Percentiles rank a stretch among this genome's conserved stretches.
Conservation (phyloP, 2,797 vertebrate species). For the Melanotaenia trifasciata region DNA sequence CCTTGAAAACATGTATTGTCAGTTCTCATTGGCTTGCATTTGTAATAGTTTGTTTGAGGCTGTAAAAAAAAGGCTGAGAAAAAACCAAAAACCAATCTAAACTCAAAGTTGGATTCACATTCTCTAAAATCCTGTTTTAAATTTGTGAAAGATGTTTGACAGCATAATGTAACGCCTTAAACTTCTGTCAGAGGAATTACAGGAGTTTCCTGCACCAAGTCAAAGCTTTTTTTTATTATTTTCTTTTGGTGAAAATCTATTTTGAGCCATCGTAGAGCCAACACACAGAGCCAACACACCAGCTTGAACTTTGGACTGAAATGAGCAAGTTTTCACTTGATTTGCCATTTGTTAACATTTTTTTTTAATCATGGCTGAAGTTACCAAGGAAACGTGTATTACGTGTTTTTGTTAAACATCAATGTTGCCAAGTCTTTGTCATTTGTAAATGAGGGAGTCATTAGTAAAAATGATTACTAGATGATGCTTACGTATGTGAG, state of each 20-base stretch:
- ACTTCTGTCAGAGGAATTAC: background rate
- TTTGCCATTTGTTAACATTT: constrained; percentile 31
- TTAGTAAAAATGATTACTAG: constrained; percentile 27
- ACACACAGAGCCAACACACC: constrained; percentile 30
- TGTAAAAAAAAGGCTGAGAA: background rate
- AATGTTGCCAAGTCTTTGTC: constrained; percentile 25
- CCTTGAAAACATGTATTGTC: constrained; percentile 5
- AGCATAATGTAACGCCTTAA: background rate
- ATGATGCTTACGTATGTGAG: constrained; percentile 18
- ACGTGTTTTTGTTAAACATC: constrained; percentile 35
- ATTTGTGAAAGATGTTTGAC: background rate
- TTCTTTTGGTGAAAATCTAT: constrained; percentile 10
- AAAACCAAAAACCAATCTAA: background rate
- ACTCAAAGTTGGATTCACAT: background rate
- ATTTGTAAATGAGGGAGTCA: constrained; percentile 4
- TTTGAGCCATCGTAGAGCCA: constrained; percentile 2
- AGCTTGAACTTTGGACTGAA: constrained; percentile 20
- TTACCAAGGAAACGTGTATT: constrained; percentile 19
- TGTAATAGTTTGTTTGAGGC: background rate
- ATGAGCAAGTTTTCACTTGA: constrained; percentile 39
- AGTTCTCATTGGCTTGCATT: background rate
- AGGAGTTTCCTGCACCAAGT: constrained; percentile 2
- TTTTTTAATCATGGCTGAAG: constrained; percentile 16
- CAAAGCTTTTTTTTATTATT: constrained; percentile 12
- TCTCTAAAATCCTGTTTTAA: background rate